Evolutionary conservation across 2,797 vertebrate species (phyloP).

Genomic region (Adrianichthys oophorus): DNA sequence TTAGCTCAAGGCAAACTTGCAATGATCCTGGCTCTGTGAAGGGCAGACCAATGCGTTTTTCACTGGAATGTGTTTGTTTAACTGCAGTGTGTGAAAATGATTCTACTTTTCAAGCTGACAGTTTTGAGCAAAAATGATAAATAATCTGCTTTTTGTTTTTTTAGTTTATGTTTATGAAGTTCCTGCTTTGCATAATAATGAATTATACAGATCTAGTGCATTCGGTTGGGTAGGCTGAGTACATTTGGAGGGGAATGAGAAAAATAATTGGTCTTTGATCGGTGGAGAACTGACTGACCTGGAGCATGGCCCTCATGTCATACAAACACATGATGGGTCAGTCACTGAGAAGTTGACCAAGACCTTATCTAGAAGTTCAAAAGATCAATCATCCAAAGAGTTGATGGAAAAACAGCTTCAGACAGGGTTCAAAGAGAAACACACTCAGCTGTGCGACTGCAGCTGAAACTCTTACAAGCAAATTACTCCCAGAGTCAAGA

Average conservation of each 20-base stretch:
- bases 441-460: constrained; percentile 16
- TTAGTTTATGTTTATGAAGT: constrained; percentile 3
- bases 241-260: constrained; percentile 3
- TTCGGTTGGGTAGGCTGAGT: not conserved
- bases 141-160: not conserved
- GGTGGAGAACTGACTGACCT: constrained; percentile 19
- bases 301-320: constrained; percentile 28
- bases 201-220: not conserved
- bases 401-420: constrained; percentile 26
- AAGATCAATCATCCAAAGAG: constrained; percentile 45
- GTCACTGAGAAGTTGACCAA: constrained; percentile 26
- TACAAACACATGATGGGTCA: constrained; percentile 20
- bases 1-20: constrained; percentile 45
- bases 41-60: constrained; percentile 7
- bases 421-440: constrained; percentile 22
- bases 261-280: constrained; percentile 44
- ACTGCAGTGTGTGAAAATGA: constrained; percentile 10
- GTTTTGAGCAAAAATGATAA: not conserved
- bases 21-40: constrained; percentile 9
- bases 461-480: constrained; percentile 30
- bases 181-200: not conserved
- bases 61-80: constrained; percentile 10
- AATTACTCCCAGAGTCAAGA: constrained; percentile 26
- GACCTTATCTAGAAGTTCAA: constrained; percentile 33
- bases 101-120: not conserved